phyloP scores from a whole-genome alignment of 2,113 vertebrate genomes.

The Oryzias javanicus region DNA sequence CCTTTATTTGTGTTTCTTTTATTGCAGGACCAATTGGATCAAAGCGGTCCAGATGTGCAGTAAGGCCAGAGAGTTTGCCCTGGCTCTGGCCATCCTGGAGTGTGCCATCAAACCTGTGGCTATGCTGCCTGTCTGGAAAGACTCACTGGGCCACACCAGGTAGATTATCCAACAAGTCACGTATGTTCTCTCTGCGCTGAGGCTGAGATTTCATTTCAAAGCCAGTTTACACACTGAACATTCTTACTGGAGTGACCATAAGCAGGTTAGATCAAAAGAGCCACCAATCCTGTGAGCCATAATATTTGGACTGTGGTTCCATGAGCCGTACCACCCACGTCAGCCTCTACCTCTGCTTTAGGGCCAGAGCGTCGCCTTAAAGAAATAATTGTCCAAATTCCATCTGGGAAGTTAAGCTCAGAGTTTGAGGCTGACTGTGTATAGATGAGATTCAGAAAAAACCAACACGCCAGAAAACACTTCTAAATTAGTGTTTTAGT shows the following conservation, averaged over 20 bases:
- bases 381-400: constrained; percentile 49
- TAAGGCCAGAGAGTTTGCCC: constrained; percentile 96
- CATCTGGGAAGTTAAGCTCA: neutral
- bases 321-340: constrained; percentile 58
- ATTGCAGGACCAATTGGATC: constrained; percentile 94
- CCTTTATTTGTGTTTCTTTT: constrained; percentile 7
- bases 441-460: constrained; percentile 9
- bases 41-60: constrained; percentile 99
- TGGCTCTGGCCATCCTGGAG: constrained; percentile 95
- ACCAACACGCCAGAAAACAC: neutral
- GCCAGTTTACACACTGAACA: constrained; percentile 12
- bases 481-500: neutral
- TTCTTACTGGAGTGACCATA: constrained; percentile 41
- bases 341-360: constrained; percentile 41
- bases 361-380: constrained; percentile 44
- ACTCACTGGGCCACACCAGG: constrained; percentile 96
- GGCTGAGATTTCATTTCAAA: neutral
- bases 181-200: no score
- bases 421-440: constrained; percentile 26
- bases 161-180: constrained; percentile 29
- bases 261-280: constrained; percentile 66
- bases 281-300: constrained; percentile 63
- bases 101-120: constrained; percentile 98
- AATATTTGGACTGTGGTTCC: constrained; percentile 72
- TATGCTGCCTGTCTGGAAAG: constrained; percentile 95